Evolutionary conservation across 2,797 vertebrate species (phyloP), one percentile per base, ranked within the genome.

Genomic region (Diglossa cyanea): DNA sequence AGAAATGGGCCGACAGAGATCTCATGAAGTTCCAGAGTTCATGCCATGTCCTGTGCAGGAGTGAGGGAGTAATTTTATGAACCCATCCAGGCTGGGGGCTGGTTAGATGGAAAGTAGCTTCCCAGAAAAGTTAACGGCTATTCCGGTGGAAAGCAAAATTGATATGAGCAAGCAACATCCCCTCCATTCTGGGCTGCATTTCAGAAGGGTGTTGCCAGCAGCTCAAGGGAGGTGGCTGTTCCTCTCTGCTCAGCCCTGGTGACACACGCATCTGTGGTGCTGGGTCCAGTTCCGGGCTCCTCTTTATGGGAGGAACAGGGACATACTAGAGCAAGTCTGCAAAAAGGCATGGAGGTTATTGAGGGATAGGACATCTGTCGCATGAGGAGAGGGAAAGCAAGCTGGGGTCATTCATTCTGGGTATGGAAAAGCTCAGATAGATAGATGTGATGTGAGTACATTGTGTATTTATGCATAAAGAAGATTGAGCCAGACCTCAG

Each of bases 91-190:
- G 19, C 23, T 65, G 16, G 17, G 5, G 30, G 5, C 11, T 8
- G 0, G 19, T 58, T 30, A 53, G 26, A 16, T 57, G n/a, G 25
- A 62, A 80, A 58, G 16, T 24, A 70, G 8, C 37, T 78, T 88
- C 17, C 13, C 35, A 61, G 39, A 28, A 68, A 71, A 72, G 8
- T 24, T 23, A n/a, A 33, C 0, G 0, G 28, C 21, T 55, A 6
- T 68, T 44, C 17, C 60, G 8, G 16, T 85, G 33, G 25, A 67
- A 58, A 77, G 12, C 23, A 84, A 85, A 51, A 16, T 16, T 40
- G 35, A 33, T 20, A n/a, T 55, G 17, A 74, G 26, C 26, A 13
- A 74, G 18, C 70, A 61, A 31, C 3, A 6, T n/a, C 31, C 14
- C 16, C 10, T 77, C 57, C 42, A 42, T 21, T 50, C n/a, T 55